Evolutionary conservation across 2,113 vertebrate genomes (phyloP).

Genomic region (Corapipo altera): DNA sequence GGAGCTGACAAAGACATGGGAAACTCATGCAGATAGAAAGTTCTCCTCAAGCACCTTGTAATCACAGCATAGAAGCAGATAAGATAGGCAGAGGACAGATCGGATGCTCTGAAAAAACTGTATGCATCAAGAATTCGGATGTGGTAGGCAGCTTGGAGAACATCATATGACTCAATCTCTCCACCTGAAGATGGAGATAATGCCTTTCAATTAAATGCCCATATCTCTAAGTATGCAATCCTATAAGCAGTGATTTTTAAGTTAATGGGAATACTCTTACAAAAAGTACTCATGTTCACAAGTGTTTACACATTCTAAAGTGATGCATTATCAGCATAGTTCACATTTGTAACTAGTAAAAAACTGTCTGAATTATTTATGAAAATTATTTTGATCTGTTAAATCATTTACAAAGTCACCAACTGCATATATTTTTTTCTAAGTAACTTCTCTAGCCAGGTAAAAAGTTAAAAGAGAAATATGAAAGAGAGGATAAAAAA

Average conservation of each 20-base stretch:
- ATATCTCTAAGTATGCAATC: background rate
- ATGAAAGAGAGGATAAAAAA: background rate
- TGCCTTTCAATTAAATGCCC: background rate
- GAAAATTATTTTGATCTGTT: background rate
- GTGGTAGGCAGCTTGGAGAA: background rate
- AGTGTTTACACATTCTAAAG: background rate
- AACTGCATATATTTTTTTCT: background rate
- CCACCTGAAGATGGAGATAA: background rate
- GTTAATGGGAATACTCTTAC: background rate
- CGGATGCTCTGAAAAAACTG: background rate
- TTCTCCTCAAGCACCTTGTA: background rate
- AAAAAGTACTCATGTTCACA: background rate
- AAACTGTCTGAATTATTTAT: background rate
- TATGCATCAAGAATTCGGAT: background rate
- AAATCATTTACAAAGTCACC: background rate
- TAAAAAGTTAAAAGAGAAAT: conserved; percentile 17
- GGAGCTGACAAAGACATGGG: background rate
- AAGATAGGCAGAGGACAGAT: background rate
- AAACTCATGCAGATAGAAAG: background rate
- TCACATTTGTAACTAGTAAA: background rate
- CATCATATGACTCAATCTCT: background rate
- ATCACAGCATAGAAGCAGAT: background rate
- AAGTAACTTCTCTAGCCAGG: background rate
- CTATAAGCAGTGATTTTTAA: background rate
- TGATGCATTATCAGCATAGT: background rate